A percentile compares a stretch with the other conserved stretches of the same genome.
These are phyloP conservation scores for Trematocara nigrifrons DNA, from an alignment of 2,113 vertebrate genomes.

Conservation along the genomic window DNA sequence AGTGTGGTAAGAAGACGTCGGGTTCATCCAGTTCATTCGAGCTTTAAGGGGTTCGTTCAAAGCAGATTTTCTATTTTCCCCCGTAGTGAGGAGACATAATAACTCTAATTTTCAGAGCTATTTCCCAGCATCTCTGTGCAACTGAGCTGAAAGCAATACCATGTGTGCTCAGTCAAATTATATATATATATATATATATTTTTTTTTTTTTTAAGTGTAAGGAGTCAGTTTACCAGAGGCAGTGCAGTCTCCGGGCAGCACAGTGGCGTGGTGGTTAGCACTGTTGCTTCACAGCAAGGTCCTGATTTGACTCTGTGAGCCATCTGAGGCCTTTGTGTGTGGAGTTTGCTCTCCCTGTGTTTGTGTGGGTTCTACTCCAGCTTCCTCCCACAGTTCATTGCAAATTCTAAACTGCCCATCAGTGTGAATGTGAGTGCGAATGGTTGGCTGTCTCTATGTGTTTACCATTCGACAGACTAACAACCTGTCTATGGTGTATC, in stretches of 20 bases:
- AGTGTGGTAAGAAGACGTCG: too few species aligned
- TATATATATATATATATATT: rapidly evolving
- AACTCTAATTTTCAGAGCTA: too few species aligned
- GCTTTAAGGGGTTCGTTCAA: too few species aligned
- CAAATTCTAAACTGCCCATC: not conserved
- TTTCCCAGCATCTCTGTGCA: too few species aligned
- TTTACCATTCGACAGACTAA: not conserved
- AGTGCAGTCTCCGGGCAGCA: not conserved
- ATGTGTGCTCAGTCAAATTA: too few species aligned
- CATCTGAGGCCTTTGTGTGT: not conserved
- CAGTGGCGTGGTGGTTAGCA: rapidly evolving
- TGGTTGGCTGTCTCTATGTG: not conserved
- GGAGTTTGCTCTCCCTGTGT: rapidly evolving
- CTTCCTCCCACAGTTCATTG: not conserved
- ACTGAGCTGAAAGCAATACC: too few species aligned
- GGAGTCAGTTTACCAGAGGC: not conserved
- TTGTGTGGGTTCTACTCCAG: not conserved
- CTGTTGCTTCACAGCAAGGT: not conserved
- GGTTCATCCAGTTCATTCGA: too few species aligned
- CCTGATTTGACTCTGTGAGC: not conserved
- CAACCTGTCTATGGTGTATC: rapidly evolving
- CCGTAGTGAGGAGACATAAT: too few species aligned
- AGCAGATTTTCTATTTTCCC: too few species aligned
- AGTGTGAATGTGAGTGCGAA: not conserved
- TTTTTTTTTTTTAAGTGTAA: not conserved